Evolutionary conservation across 2,113 vertebrate species (phyloP), one percentile per base, ranked within the genome.

Genomic region (Lepidiolamprologus cunningtoni): DNA sequence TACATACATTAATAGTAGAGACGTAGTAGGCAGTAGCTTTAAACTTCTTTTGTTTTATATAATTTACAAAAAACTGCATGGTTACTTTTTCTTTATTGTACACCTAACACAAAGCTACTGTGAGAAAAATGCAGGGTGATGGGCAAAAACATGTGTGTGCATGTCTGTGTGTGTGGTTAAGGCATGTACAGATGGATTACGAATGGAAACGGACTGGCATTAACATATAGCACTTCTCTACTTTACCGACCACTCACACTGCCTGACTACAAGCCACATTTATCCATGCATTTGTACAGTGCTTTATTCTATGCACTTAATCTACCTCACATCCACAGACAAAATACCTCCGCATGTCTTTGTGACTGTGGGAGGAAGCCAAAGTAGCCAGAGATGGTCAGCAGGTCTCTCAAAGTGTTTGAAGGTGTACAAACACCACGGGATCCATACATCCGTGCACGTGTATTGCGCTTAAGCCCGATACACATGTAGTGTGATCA

Each of bases 281-380:
- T n/a, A 78, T 31, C 16, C 42, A 50, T 78, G 26, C 23, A 78
- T 52, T 13, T 50, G 10, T 33, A 52, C 73, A 52, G 26, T 78
- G 73, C 26, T 52, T 78, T 78, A 31, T 78, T 50, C 45, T 78
- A 13, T 78, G 73, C 45, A n/a, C 45, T 52, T 50, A 76, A 50
- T 31, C 23, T 76, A 76, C 14, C 71, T 50, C 42, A 78, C 16
- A 50, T 12, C 26, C 71, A 78, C 9, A 50, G 42, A 50, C 26
- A 78, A 50, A 78, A 50, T 78, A 50, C 4, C 45, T 31, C 10
- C 0, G 14, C 16, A 40, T 4, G 13, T 73, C 68, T 45, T 73
- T 45, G 40, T 45, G 26, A 50, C 42, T 50, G 7, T 47, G 4
- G 73, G 45, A 78, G 26, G 17, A 78, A 52, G 45, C 16, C 3